phyloP scores from a whole-genome alignment of 1,140 invertebrate species.

The Pygmarrhopalites habei region DNA sequence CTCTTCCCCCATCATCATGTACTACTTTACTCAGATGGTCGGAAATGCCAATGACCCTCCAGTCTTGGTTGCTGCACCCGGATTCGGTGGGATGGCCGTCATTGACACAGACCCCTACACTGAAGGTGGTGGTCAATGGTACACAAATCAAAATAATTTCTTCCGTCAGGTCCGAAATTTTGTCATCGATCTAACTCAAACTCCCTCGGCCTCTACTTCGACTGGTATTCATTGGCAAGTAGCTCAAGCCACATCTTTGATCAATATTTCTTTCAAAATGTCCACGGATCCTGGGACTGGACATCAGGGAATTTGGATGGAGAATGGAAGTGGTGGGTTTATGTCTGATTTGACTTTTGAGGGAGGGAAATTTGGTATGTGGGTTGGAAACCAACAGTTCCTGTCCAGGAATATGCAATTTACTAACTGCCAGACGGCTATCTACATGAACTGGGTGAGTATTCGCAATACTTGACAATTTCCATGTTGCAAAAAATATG shows the following conservation, averaged over 20 bases:
- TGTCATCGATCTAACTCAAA: slow-evolving; percentile 26
- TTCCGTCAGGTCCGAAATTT: slow-evolving; percentile 37
- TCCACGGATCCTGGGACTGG: slow-evolving; percentile 9
- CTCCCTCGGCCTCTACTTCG: slow-evolving; percentile 6
- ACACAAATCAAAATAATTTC: slow-evolving; percentile 35
- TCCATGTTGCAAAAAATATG: not conserved
- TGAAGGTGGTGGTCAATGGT: slow-evolving; percentile 24
- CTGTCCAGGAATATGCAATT: slow-evolving; percentile 25
- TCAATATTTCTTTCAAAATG: slow-evolving; percentile 34
- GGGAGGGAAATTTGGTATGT: slow-evolving; percentile 36
- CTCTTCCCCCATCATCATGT: slow-evolving; percentile 36
- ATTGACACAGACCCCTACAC: slow-evolving; percentile 34
- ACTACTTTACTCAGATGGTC: slow-evolving; percentile 34
- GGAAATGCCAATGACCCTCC: slow-evolving; percentile 32
- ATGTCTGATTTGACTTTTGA: slow-evolving; percentile 34
- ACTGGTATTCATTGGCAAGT: slow-evolving; percentile 39
- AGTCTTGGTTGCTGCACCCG: slow-evolving; percentile 22
- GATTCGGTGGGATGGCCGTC: slow-evolving; percentile 28
- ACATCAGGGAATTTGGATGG: slow-evolving; percentile 36
- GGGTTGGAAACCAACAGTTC: slow-evolving; percentile 39
- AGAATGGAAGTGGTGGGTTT: slow-evolving; percentile 37
- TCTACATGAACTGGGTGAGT: slow-evolving; percentile 37
- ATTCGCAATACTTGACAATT: too few species aligned
- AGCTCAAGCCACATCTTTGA: slow-evolving; percentile 32
- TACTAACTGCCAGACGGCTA: slow-evolving; percentile 25